These are phyloP conservation scores for Muricea muricata DNA, from an alignment of 92 coral and sea anemone species.

Conservation along the genomic window DNA sequence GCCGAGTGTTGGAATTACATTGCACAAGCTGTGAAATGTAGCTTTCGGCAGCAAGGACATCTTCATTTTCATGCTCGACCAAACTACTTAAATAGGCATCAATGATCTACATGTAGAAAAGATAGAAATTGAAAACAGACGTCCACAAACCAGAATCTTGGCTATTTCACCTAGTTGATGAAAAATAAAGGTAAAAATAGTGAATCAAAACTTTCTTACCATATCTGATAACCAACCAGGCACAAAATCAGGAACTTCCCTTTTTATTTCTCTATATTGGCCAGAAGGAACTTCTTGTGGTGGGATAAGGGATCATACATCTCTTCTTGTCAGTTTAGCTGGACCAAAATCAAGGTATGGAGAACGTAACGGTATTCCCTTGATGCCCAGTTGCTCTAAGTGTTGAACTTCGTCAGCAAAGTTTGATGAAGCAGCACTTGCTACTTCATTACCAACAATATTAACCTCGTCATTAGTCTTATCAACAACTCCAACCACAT, in stretches of 20 bases:
- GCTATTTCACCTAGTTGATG: background rate
- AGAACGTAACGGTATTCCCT: background rate
- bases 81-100: constrained; percentile 14
- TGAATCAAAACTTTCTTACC: too few relatives aligned
- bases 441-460: background rate
- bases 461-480: background rate
- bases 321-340: constrained; percentile 16
- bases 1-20: constrained; percentile 30
- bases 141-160: background rate
- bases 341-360: constrained; percentile 27
- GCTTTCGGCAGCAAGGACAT: constrained; percentile 47
- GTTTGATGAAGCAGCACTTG: background rate
- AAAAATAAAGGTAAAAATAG: too few relatives aligned
- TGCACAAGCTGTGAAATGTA: constrained; percentile 29
- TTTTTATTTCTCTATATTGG: constrained; percentile 27
- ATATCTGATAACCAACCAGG: constrained; percentile 68
- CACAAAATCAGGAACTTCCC: constrained; percentile 30
- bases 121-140: background rate
- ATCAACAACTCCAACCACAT: background rate
- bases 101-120: background rate
- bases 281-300: constrained; percentile 46
- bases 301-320: constrained; percentile 49
- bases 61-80: constrained; percentile 12
- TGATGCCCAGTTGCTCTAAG: background rate
- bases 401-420: background rate